phyloP scores from a whole-genome alignment of 2,888 invertebrate genomes.

The Bedellia somnulentella region DNA sequence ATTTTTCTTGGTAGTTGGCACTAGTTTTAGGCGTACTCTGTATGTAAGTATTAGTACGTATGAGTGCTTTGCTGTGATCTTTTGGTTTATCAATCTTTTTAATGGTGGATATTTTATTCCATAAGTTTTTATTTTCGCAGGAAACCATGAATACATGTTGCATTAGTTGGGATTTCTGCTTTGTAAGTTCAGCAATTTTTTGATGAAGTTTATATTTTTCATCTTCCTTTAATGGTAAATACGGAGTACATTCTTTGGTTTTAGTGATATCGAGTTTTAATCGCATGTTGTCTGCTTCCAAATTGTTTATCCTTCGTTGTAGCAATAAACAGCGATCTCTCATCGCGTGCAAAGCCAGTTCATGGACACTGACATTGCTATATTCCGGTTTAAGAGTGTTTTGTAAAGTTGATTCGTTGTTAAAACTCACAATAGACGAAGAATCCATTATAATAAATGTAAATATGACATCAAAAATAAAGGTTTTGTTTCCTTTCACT shows the following conservation, averaged over 20 bases:
- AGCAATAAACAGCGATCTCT: constrained; percentile 78
- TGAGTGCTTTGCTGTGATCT: constrained; percentile 25
- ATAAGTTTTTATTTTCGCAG: constrained; percentile 77
- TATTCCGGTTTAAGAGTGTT: constrained; percentile 39
- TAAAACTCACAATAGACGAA: constrained; percentile 49
- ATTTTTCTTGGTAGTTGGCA: constrained; percentile 55
- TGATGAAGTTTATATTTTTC: constrained; percentile 58
- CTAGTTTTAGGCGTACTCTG: constrained; percentile 66
- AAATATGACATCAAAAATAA: too few species aligned
- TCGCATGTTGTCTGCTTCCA: constrained; percentile 77
- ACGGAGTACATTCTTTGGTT: constrained; percentile 22
- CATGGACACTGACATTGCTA: constrained; percentile 63
- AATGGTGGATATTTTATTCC: constrained; percentile 69
- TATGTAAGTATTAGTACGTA: constrained; percentile 66
- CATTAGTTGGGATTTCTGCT: constrained; percentile 75
- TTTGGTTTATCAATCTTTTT: constrained; percentile 27
- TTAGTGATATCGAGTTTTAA: constrained; percentile 46
- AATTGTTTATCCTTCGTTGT: constrained; percentile 67
- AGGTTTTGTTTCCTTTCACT: too few species aligned
- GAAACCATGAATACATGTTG: constrained; percentile 82
- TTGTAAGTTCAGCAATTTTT: constrained; percentile 68
- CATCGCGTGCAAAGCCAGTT: constrained; percentile 79
- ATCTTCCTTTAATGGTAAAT: constrained; percentile 32
- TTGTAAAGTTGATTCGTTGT: constrained; percentile 46
- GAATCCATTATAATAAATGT: constrained; percentile 29